A percentile compares a stretch with the other conserved stretches of the same genome.
Conservation (phyloP, 2,888 invertebrate genomes). For the Yponomeuta malinellus region DNA sequence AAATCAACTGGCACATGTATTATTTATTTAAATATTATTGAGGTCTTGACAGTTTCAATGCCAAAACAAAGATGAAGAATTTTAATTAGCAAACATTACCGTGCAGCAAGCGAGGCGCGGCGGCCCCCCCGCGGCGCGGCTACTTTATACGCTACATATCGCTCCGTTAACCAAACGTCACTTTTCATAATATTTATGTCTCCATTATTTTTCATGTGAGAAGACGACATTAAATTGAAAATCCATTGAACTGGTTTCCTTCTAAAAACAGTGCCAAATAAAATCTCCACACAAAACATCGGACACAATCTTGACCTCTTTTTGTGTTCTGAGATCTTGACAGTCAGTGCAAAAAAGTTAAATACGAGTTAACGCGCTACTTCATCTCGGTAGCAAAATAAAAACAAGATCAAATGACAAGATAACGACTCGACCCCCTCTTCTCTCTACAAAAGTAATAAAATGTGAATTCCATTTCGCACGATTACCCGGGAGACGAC, state of each 20-base stretch:
- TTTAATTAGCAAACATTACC: constrained; percentile 60
- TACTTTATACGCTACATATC: constrained; percentile 38
- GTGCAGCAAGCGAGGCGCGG: constrained; percentile 38
- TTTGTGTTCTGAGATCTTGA: too few relatives aligned
- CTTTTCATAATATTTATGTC: constrained; percentile 70
- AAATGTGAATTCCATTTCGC: constrained; percentile 56
- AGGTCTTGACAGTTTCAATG: neutral
- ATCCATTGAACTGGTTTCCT: constrained; percentile 27
- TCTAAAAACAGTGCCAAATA: constrained; percentile 23
- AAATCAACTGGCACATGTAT: neutral
- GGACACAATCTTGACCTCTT: constrained; percentile 14
- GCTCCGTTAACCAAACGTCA: constrained; percentile 68
- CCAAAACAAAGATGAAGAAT: constrained; percentile 51
- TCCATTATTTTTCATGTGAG: constrained; percentile 65
- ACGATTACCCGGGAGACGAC: constrained; percentile 66
- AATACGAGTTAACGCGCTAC: constrained; percentile 10
- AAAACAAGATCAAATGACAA: constrained; percentile 29
- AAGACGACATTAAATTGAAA: constrained; percentile 57
- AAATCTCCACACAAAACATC: constrained; percentile 17
- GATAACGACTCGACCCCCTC: constrained; percentile 33
- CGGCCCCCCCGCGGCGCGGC: constrained; percentile 42
- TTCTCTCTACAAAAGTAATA: constrained; percentile 47
- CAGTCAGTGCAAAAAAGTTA: constrained; percentile 13
- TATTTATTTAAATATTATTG: neutral
- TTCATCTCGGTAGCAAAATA: constrained; percentile 20